Evolutionary conservation across 2,113 vertebrate species (phyloP).

Genomic region (Phainopepla nitens): DNA sequence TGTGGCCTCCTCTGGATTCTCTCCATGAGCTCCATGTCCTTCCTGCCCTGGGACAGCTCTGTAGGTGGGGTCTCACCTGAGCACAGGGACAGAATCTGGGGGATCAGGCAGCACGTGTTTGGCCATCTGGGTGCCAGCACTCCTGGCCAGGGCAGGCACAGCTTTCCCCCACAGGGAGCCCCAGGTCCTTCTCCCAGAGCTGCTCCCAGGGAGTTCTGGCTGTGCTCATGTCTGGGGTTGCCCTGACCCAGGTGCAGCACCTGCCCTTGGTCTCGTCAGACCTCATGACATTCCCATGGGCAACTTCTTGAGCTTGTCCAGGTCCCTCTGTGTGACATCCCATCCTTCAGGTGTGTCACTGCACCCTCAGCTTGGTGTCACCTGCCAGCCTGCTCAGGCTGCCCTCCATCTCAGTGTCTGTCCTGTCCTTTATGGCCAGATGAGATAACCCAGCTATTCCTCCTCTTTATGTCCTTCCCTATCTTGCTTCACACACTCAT

Average conservation of each 20-base stretch:
- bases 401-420: background rate
- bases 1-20: rapidly evolving
- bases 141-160: background rate
- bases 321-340: background rate
- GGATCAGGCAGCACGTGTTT: background rate
- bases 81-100: background rate
- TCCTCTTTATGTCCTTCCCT: background rate
- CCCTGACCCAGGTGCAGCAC: background rate
- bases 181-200: background rate
- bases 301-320: background rate
- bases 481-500: background rate
- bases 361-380: background rate
- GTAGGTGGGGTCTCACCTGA: background rate
- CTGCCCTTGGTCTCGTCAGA: background rate
- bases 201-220: background rate
- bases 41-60: background rate
- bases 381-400: background rate
- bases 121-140: background rate
- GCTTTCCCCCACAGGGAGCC: background rate
- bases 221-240: background rate
- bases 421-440: background rate
- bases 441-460: background rate
- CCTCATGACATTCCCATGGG: background rate
- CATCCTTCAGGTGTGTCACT: background rate
- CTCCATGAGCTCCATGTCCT: background rate